Percentiles rank a stretch among this genome's conserved stretches.
phyloP scores from a whole-genome alignment of 2,113 vertebrate species.

The Oceanodroma tethys region DNA sequence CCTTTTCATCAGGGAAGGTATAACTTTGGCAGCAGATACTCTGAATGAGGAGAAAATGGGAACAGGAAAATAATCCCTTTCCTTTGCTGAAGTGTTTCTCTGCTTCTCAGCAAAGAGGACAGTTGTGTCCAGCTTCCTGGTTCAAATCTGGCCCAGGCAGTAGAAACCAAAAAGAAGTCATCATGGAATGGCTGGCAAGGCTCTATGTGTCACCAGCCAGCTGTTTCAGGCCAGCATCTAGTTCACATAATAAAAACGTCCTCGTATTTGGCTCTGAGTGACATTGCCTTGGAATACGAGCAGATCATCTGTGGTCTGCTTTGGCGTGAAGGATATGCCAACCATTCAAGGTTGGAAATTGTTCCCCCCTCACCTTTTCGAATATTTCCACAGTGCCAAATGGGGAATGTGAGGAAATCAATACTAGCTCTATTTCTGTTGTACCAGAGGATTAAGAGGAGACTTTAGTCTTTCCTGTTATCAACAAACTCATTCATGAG shows the following conservation, averaged over 20 bases:
- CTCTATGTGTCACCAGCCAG: neutral
- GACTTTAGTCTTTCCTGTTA: neutral
- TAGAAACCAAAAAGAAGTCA: slow-evolving; percentile 18
- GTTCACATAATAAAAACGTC: slow-evolving; percentile 1
- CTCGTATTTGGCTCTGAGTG: slow-evolving; percentile 8
- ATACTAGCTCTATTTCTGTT: neutral
- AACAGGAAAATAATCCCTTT: neutral
- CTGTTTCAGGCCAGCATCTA: neutral
- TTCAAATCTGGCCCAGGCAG: neutral
- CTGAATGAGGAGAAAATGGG: neutral
- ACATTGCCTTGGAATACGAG: neutral
- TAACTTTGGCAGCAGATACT: neutral
- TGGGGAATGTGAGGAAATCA: neutral
- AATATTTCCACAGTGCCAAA: neutral
- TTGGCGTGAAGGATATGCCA: neutral
- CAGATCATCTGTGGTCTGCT: neutral
- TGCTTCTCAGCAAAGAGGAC: neutral
- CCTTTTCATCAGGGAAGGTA: neutral
- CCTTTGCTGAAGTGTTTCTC: neutral
- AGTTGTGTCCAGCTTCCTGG: neutral
- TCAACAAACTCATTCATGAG: neutral
- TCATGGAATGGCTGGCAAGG: neutral
- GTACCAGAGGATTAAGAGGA: neutral
- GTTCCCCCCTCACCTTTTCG: neutral
- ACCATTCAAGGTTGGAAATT: neutral